A percentile compares a stretch with the other conserved stretches of the same genome.
Evolutionary conservation across 2,888 invertebrate genomes (phyloP).

Genomic region (Empis livida): DNA sequence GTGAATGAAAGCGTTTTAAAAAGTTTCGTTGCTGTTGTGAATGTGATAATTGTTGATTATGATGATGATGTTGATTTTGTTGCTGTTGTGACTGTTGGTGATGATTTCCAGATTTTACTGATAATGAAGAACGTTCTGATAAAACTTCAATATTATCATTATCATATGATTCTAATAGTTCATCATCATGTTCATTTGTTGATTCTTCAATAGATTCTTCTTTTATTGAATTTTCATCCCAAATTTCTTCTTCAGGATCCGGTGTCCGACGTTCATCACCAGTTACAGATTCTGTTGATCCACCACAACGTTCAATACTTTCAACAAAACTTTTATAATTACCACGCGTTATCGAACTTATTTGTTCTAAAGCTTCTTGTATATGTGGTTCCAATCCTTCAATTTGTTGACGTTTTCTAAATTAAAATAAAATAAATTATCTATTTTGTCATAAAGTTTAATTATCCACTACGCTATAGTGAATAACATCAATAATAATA

Average conservation of each 20-base stretch:
- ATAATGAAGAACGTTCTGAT: neutral
- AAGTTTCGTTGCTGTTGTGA: neutral
- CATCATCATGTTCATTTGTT: neutral
- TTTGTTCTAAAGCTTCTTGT: slow-evolving; percentile 29
- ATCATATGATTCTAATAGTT: neutral
- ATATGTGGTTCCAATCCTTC: slow-evolving; percentile 29
- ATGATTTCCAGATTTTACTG: neutral
- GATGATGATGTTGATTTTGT: neutral
- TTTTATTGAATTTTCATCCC: slow-evolving; percentile 3
- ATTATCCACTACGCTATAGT: too few relatives aligned
- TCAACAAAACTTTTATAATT: slow-evolving; percentile 7
- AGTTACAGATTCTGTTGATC: slow-evolving; percentile 5
- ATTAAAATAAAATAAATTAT: slow-evolving; percentile 2
- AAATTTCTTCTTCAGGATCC: slow-evolving; percentile 3
- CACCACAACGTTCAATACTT: slow-evolving; percentile 11
- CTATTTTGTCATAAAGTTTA: slow-evolving; percentile 1
- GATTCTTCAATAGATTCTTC: neutral
- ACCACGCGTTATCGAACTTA: slow-evolving; percentile 22
- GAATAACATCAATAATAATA: too few relatives aligned
- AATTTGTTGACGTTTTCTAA: slow-evolving; percentile 25
- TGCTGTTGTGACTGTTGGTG: neutral
- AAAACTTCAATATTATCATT: slow-evolving; percentile 2
- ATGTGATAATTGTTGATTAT: neutral
- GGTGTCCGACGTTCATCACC: slow-evolving; percentile 1
- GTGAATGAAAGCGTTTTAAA: neutral